Conservation (phyloP, 2,113 vertebrate species). For the Pristiophorus japonicus region DNA sequence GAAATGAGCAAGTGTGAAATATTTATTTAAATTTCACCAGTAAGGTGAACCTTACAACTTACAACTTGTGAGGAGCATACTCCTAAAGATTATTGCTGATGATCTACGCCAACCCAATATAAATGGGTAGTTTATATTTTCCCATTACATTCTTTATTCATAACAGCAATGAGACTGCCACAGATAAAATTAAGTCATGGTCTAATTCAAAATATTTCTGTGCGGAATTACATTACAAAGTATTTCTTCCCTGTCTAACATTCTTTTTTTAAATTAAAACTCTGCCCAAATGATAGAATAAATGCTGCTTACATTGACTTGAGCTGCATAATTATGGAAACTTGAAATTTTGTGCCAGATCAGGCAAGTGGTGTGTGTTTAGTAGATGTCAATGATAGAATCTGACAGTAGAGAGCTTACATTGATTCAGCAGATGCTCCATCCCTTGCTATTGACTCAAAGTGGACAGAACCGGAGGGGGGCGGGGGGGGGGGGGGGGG, state of each 20-base stretch:
- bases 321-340: neutral
- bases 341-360: neutral
- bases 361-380: neutral
- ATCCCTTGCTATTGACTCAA: neutral
- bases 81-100: neutral
- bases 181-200: neutral
- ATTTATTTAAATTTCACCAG: neutral
- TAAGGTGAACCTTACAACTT: neutral
- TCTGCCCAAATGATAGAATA: neutral
- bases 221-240: too few relatives aligned
- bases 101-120: neutral
- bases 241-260: too few relatives aligned
- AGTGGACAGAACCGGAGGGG: too few relatives aligned
- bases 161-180: neutral
- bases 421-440: neutral
- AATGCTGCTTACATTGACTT: neutral
- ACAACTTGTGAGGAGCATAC: neutral
- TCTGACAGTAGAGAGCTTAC: neutral
- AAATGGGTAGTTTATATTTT: neutral
- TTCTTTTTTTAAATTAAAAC: neutral
- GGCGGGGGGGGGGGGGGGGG: too few relatives aligned
- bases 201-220: too few relatives aligned
- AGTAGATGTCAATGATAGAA: neutral
- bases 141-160: neutral
- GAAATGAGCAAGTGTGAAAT: neutral